A percentile compares a stretch with the other conserved stretches of the same genome.
Evolutionary conservation across 2,797 vertebrate genomes (phyloP).

Genomic region (Anabas testudineus): DNA sequence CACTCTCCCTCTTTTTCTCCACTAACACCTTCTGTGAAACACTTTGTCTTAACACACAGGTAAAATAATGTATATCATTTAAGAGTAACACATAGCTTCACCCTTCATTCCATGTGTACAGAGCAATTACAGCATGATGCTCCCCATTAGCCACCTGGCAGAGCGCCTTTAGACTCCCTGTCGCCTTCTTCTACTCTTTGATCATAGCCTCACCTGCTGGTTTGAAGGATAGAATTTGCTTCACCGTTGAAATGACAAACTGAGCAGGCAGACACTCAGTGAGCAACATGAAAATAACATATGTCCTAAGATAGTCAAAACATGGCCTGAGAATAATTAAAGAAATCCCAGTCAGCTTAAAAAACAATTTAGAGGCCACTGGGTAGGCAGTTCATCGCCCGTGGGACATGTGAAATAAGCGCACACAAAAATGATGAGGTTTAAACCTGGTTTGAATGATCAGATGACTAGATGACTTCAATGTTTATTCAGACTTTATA

Average conservation of each 20-base stretch:
- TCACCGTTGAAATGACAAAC: constrained; percentile 56
- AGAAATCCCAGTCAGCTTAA: neutral
- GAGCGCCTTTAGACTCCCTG: constrained; percentile 54
- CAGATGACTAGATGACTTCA: no score
- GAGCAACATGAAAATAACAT: neutral
- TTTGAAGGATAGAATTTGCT: constrained; percentile 58
- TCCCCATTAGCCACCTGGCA: constrained; percentile 74
- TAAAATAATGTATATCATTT: constrained; percentile 59
- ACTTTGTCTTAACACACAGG: constrained; percentile 10
- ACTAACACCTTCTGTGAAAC: constrained; percentile 11
- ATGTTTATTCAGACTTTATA: neutral
- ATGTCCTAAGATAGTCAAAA: neutral
- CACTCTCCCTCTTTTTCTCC: neutral
- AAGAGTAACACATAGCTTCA: constrained; percentile 41
- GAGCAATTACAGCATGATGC: constrained; percentile 68
- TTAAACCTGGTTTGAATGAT: no score
- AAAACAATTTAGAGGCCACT: neutral
- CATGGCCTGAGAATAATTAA: neutral
- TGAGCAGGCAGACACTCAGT: neutral
- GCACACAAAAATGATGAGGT: no score
- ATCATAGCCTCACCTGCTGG: constrained; percentile 59
- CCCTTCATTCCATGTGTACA: constrained; percentile 63
- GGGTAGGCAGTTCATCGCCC: no score
- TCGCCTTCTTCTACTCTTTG: constrained; percentile 62
- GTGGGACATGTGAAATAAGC: neutral